These are phyloP conservation scores for Neelides folsomi DNA, from an alignment of 2,888 invertebrate genomes.

Conservation along the genomic window DNA sequence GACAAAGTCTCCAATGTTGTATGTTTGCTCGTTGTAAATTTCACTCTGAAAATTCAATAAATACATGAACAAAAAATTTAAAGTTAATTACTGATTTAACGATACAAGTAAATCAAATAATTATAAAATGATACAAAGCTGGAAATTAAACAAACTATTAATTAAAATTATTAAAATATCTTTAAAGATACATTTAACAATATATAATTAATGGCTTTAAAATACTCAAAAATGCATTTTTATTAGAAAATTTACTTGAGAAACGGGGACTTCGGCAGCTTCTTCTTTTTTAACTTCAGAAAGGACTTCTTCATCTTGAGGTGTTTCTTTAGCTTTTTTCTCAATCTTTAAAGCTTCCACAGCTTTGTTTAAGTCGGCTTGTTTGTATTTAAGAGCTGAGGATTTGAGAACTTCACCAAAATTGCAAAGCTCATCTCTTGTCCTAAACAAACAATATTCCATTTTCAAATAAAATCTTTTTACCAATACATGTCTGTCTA, in stretches of 20 bases:
- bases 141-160: too few species aligned
- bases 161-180: not conserved
- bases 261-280: conserved; percentile 14
- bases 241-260: conserved; percentile 14
- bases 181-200: not conserved
- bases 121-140: too few species aligned
- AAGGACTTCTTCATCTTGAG: conserved; percentile 54
- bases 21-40: conserved; percentile 62
- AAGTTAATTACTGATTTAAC: too few species aligned
- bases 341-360: conserved; percentile 62
- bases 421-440: conserved; percentile 55
- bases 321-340: conserved; percentile 61
- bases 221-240: not conserved
- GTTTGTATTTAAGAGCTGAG: conserved; percentile 69
- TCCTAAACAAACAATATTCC: conserved; percentile 13
- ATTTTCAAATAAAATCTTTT: too few species aligned
- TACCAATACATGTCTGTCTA: too few species aligned
- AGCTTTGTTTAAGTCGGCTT: conserved; percentile 58
- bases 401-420: conserved; percentile 67
- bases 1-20: conserved; percentile 77
- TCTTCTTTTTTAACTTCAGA: conserved; percentile 26
- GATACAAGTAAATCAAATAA: too few species aligned
- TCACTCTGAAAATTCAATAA: conserved; percentile 35
- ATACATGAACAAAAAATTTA: too few species aligned
- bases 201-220: not conserved